Conservation (phyloP, 2,888 invertebrate genomes). For the Drosophila mercatorum region DNA sequence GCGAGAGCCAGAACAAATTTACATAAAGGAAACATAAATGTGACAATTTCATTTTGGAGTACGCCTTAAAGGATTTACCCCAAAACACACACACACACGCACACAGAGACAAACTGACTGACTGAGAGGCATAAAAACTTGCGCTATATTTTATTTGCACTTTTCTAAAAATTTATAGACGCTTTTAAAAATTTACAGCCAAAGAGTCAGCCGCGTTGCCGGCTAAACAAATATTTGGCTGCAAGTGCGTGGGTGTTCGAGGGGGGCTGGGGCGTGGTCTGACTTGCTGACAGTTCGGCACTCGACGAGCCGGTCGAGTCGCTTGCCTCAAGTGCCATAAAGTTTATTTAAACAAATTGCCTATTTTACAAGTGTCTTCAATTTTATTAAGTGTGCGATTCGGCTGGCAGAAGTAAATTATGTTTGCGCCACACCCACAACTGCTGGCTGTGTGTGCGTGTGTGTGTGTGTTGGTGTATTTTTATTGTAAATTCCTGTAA, state of each 20-base stretch:
- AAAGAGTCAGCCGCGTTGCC: slow-evolving; percentile 34
- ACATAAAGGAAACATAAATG: slow-evolving; percentile 78
- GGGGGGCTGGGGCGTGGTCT: too few species aligned
- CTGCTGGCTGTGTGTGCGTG: background rate
- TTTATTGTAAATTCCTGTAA: slow-evolving; percentile 15
- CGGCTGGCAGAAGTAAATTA: slow-evolving; percentile 46
- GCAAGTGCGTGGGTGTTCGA: slow-evolving; percentile 43
- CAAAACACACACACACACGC: slow-evolving; percentile 12
- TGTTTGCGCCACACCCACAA: slow-evolving; percentile 19
- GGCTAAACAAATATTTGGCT: slow-evolving; percentile 71
- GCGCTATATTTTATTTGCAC: slow-evolving; percentile 77
- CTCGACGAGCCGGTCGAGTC: slow-evolving; percentile 5
- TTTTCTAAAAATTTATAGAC: slow-evolving; percentile 76
- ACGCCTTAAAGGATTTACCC: slow-evolving; percentile 74
- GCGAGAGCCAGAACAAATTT: slow-evolving; percentile 47
- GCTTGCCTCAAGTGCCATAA: slow-evolving; percentile 69
- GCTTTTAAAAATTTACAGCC: slow-evolving; percentile 74
- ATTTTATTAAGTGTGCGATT: slow-evolving; percentile 75
- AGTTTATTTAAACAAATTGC: slow-evolving; percentile 80
- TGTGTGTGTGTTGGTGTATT: background rate
- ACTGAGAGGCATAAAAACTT: slow-evolving; percentile 53
- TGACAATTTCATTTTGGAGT: slow-evolving; percentile 70
- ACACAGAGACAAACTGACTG: background rate
- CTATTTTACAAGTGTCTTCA: slow-evolving; percentile 79
- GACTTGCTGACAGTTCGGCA: slow-evolving; percentile 28